Evolutionary conservation across 1,140 invertebrate species (phyloP).

Genomic region (Drosophila nebulosa): DNA sequence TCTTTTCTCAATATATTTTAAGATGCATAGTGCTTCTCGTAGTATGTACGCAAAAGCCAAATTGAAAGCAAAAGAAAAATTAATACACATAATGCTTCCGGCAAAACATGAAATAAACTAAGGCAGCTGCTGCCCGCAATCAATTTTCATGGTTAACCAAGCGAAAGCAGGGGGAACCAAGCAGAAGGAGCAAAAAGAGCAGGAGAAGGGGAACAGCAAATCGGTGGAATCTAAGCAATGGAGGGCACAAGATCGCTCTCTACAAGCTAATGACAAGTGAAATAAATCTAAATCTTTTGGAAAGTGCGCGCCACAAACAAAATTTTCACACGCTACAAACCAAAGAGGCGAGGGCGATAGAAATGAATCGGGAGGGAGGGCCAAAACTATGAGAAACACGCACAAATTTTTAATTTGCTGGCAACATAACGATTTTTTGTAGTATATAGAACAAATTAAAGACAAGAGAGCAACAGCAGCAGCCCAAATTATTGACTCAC

Average conservation of each 20-base stretch:
- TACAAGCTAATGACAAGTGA: slow-evolving; percentile 57
- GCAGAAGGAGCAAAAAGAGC: not conserved
- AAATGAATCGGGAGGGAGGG: not conserved
- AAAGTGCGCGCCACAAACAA: slow-evolving; percentile 45
- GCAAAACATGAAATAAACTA: slow-evolving; percentile 49
- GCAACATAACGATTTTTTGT: slow-evolving; percentile 29
- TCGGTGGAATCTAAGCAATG: not conserved
- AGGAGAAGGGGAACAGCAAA: not conserved
- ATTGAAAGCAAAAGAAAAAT: slow-evolving; percentile 59
- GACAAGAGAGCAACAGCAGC: slow-evolving; percentile 14
- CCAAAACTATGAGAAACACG: slow-evolving; percentile 60
- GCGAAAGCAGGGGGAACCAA: slow-evolving; percentile 10
- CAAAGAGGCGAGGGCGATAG: not conserved
- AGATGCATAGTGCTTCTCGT: slow-evolving; percentile 36
- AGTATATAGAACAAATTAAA: slow-evolving; percentile 49
- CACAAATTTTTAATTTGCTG: slow-evolving; percentile 56
- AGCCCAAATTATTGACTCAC: slow-evolving; percentile 25
- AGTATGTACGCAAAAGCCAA: slow-evolving; percentile 49
- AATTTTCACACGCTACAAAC: slow-evolving; percentile 10
- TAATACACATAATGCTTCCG: slow-evolving; percentile 69
- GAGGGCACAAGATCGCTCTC: slow-evolving; percentile 7
- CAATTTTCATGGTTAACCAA: slow-evolving; percentile 77
- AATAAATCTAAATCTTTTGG: slow-evolving; percentile 53
- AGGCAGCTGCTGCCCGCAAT: slow-evolving; percentile 65
- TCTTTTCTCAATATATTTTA: slow-evolving; percentile 37